A percentile compares a stretch with the other conserved stretches of the same genome.
phyloP scores from a whole-genome alignment of 2,888 invertebrate species.

The Caenorhabditis sulstoni region DNA sequence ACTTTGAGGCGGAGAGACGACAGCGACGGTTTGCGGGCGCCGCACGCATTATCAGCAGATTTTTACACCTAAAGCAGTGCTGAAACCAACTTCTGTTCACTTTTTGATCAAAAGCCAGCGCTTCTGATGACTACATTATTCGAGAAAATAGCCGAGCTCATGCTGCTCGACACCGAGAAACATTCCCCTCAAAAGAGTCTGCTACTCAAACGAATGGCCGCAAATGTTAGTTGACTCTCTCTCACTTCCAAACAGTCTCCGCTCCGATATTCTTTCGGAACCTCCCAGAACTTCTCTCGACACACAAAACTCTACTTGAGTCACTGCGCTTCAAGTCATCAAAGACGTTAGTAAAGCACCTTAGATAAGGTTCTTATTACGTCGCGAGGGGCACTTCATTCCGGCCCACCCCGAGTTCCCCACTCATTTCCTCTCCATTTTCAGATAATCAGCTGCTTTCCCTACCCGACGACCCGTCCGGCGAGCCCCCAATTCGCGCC shows the following conservation, averaged over 20 bases:
- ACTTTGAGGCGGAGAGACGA: slow-evolving; percentile 17
- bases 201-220: slow-evolving; percentile 48
- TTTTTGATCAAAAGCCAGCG: background rate
- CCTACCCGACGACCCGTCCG: slow-evolving; percentile 71
- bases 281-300: background rate
- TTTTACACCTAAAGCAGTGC: slow-evolving; percentile 41
- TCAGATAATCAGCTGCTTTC: slow-evolving; percentile 78
- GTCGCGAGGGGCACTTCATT: background rate
- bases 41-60: slow-evolving; percentile 49
- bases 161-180: slow-evolving; percentile 31
- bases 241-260: too few species aligned
- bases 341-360: slow-evolving; percentile 20
- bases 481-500: slow-evolving; percentile 49
- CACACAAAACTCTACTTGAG: slow-evolving; percentile 2
- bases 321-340: slow-evolving; percentile 15
- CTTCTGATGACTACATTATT: slow-evolving; percentile 41
- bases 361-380: slow-evolving; percentile 36
- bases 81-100: slow-evolving; percentile 24
- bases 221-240: slow-evolving; percentile 37
- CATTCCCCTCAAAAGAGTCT: slow-evolving; percentile 37
- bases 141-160: slow-evolving; percentile 47
- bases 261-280: background rate
- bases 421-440: slow-evolving; percentile 24
- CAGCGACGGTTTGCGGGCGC: background rate
- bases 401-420: background rate